These are phyloP conservation scores for Grus americana DNA, from an alignment of 2,113 vertebrate species.

Conservation along the genomic window DNA sequence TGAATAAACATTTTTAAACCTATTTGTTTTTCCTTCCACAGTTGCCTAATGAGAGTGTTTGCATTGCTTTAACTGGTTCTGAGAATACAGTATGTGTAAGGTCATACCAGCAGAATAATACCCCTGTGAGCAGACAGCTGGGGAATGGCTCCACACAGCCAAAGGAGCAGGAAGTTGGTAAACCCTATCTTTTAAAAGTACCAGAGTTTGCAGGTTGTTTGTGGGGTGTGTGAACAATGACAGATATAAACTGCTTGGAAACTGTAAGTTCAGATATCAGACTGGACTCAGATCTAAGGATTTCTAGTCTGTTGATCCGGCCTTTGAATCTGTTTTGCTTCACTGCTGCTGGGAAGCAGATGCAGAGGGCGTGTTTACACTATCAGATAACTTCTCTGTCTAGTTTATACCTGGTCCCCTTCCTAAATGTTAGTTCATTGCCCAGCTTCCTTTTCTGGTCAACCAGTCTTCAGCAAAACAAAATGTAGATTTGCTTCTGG, in stretches of 20 bases:
- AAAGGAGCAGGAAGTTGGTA: not conserved
- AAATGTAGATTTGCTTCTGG: not conserved
- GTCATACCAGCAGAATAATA: not conserved
- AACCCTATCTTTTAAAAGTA: not conserved
- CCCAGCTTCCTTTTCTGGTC: not conserved
- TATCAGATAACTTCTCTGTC: conserved; percentile 21
- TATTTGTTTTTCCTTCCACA: not conserved
- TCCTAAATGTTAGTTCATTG: conserved; percentile 33
- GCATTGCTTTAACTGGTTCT: not conserved
- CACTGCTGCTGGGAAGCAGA: conserved; percentile 4
- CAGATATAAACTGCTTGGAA: not conserved
- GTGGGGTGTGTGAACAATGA: not conserved
- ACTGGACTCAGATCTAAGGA: not conserved
- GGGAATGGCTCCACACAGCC: not conserved
- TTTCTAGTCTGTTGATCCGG: not conserved
- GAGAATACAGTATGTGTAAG: not conserved
- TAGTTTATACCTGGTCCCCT: conserved; percentile 39
- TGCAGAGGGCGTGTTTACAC: not conserved
- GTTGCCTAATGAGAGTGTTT: not conserved
- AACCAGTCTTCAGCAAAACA: not conserved
- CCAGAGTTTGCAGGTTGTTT: not conserved
- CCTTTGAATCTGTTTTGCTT: conserved; percentile 20
- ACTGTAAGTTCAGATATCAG: not conserved
- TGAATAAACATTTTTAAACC: not conserved
- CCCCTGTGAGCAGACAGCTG: not conserved